Base-by-base conservation (phyloP, 2,888 invertebrate species). In the Luperina testacea region DNA sequence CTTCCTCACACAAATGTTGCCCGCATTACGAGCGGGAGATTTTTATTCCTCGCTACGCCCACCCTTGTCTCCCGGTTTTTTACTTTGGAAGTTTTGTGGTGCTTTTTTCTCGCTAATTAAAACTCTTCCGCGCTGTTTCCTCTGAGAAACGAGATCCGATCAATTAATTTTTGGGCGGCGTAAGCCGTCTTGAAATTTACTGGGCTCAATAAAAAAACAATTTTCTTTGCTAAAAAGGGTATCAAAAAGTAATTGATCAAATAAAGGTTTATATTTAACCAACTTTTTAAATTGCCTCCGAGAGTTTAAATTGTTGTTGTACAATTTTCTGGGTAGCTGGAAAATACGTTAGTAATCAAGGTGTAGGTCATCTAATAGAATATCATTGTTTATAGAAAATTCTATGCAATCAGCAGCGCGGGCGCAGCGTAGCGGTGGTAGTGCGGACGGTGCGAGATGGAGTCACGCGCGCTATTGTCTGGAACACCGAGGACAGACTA, bases 1-100 rank as follows among this genome's bases (percentile, higher is more conserved):
- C 96, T 97, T 96, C 96, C 96, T 96, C 95, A 96, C 96, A 96
- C 97, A 97, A 97, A 97, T 97, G 97, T 96, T 96, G 95, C 95
- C 96, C 96, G 96, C 96, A 95, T 96, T 96, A 96, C 95, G 96
- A 93, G 92, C 95, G 96, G 96, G 95, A 95, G 95, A 95, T 95
- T 96, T 95, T 96, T 95, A 95, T 96, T 96, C 94, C 92, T 92
- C 94, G 95, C 93, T 93, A 92, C 95, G 94, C 96, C 96, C 96
- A 95, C 96, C 95, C 96, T 95, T 96, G 96, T 96, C 96, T 95
- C 96, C 95, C 95, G 93, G 86, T 95, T 96, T 96, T 97, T 96
- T 96, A 95, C 95, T 92, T 96, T 94, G 93, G 94, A 96, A 96
- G 92, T 96, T 96, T 95, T 95, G 95, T 95, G 95, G 93, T 95